These are phyloP conservation scores for Acanthosoma haemorrhoidale DNA, from an alignment of 2,888 invertebrate species.

Conservation along the genomic window DNA sequence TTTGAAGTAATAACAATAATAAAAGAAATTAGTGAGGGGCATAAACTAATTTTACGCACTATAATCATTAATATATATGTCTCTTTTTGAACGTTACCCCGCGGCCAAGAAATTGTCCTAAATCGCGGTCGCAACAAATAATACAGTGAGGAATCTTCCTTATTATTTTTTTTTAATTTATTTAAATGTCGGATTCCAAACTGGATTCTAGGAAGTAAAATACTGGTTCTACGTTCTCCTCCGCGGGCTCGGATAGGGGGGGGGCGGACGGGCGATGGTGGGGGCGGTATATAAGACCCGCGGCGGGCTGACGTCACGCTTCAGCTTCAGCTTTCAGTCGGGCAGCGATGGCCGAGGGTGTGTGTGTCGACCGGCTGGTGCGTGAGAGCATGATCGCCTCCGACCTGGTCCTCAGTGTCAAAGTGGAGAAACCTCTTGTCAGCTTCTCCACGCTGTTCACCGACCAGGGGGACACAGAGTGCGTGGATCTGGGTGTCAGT, in stretches of 20 bases:
- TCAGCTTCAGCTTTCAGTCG: slow-evolving; percentile 28
- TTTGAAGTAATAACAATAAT: no score
- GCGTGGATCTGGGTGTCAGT: neutral
- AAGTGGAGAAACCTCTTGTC: neutral
- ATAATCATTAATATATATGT: no score
- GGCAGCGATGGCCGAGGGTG: slow-evolving; percentile 39
- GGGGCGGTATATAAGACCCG: neutral
- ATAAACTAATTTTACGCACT: no score
- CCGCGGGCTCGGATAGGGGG: neutral
- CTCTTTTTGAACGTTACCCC: no score
- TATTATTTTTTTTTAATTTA: no score
- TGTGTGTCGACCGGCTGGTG: slow-evolving; percentile 29
- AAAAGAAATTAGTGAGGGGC: no score
- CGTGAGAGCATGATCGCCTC: neutral
- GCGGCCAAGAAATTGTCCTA: no score
- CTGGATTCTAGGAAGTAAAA: no score
- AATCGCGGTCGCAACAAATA: no score
- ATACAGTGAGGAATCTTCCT: no score
- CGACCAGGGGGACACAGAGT: neutral
- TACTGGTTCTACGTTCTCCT: neutral
- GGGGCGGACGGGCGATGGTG: neutral
- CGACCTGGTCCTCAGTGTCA: slow-evolving; percentile 23
- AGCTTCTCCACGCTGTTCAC: neutral
- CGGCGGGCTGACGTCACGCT: slow-evolving; percentile 22
- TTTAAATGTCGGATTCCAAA: no score